Base-by-base conservation (phyloP, 2,888 invertebrate species). In the Ypsolopha sequella region DNA sequence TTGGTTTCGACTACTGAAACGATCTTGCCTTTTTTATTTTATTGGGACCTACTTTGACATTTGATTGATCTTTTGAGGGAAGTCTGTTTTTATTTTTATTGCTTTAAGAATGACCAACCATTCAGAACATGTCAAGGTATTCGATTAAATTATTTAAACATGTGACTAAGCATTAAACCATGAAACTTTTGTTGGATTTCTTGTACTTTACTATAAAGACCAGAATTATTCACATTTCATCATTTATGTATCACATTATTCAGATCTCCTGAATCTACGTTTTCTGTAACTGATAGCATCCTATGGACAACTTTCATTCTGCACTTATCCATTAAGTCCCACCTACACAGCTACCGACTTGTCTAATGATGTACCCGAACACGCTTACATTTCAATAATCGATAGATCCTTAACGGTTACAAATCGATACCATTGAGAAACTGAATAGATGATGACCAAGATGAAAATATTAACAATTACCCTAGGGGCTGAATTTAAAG, bases 301-400 rank as follows among this genome's bases (percentile, higher is more conserved):
- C 78, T 75, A 75, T 77, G 73, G 75, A 78, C 78, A 77, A 80
- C 76, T 80, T 80, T 77, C 76, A 65, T 79, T 70, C 63, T 51
- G 55, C 68, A 66, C 58, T 63, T 66, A 76, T 75, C 74, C 69
- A 76, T 81, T 79, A 75, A 67, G 70, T 73, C 71, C 76, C 77
- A 70, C 82, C 81, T 75, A 84, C 81, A 77, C 76, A 54, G 71
- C 71, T 64, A 70, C 70, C 58, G 73, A 66, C 36, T 36, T 36
- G 6, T 14, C 70, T 73, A 76, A 76, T 73, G 70, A 75, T 68
- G 68, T 68, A 68, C 70, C 62, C 63, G 64, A 67, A 65, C 67
- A 64, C 70, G 71, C 66, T 75, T 76, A 80, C 73, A 73, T 76
- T 76, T 76, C 76, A 78, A 79, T 78, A 76, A 79, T 75, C 72